Evolutionary conservation across 2,888 invertebrate species (phyloP), one percentile per base, ranked within the genome.

Genomic region (Eugnorisma glareosa): DNA sequence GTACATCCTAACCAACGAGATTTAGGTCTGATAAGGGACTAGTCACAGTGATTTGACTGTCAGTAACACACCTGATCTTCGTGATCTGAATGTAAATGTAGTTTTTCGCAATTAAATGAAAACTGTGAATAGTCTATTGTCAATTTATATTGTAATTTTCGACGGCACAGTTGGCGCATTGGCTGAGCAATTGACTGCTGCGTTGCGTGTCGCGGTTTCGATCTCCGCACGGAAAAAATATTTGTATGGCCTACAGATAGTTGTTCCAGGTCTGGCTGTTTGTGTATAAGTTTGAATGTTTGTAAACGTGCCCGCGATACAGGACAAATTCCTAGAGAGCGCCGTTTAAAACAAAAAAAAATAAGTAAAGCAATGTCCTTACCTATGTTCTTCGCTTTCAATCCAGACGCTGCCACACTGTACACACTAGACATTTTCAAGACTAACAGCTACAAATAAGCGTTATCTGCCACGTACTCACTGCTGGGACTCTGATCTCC

Each of bases 21-120:
- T 74, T 59, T 40, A 45, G 63, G 61, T 24, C 35, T 63, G 64
- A 68, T 70, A 67, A 63, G 57, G 79, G 69, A 37, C 35, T 15
- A 40, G 28, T 31, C 31, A 43, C 31, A 59, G 21, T 40, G 35
- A 61, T 67, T 81, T 43, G 31, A 51, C 66, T 74, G 59, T 67
- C 67, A 81, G 66, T 28, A 4, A 15, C 28, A 51, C 81, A 59
- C 74, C 48, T 81, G 66, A 35, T 73, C 15, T 48, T 51, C 24
- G 40, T 66, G 24, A 24, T 48, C 1, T 1, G 37, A 81, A 57
- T 28, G 1, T 57, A 45, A 64, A 63, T 35, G 43, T 37, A n/a
- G 28, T 24, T 31, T 63, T 51, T 35, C 2, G 31, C 15, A 77
- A 5, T 51, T 1, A 37, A 45, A 71, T 3, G 6, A 21, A 35